Percentiles rank a stretch among this genome's conserved stretches.
Conservation (phyloP, 2,797 vertebrate species). For the Acanthornis magna region DNA sequence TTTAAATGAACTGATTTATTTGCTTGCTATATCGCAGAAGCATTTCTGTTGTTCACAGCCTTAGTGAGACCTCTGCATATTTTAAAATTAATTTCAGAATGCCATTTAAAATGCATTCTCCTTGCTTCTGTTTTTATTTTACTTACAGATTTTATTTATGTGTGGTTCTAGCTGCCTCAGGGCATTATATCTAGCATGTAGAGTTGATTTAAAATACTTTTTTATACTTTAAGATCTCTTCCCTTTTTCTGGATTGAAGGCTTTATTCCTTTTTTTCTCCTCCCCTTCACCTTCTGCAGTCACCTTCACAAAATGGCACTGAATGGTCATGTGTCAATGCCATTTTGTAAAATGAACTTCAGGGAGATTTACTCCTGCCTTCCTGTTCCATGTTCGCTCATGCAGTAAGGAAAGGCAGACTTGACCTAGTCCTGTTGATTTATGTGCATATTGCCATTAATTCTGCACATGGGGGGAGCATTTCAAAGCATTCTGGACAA, state of each 20-base stretch:
- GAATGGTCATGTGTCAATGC: slow-evolving; percentile 4
- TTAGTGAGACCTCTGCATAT: neutral
- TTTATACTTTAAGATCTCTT: neutral
- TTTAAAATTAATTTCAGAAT: neutral
- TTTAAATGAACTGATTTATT: neutral
- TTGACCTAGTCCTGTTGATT: neutral
- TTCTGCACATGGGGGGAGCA: neutral
- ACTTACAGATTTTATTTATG: neutral
- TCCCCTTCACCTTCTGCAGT: slow-evolving; percentile 13
- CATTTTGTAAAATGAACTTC: neutral
- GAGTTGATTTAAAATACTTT: neutral
- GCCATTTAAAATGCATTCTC: neutral
- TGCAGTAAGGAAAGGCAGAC: slow-evolving; percentile 22
- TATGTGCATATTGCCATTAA: neutral
- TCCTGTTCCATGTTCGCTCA: neutral
- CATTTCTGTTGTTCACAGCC: neutral
- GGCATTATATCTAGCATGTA: neutral
- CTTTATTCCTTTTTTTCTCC: neutral
- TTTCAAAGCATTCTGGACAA: neutral
- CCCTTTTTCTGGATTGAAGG: neutral
- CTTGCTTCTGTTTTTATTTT: neutral
- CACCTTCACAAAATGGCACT: slow-evolving; percentile 9
- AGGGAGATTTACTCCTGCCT: neutral
- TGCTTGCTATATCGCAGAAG: neutral
- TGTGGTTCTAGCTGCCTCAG: neutral